phyloP scores from a whole-genome alignment of 2,888 invertebrate genomes.

The Drosophila neotestacea region DNA sequence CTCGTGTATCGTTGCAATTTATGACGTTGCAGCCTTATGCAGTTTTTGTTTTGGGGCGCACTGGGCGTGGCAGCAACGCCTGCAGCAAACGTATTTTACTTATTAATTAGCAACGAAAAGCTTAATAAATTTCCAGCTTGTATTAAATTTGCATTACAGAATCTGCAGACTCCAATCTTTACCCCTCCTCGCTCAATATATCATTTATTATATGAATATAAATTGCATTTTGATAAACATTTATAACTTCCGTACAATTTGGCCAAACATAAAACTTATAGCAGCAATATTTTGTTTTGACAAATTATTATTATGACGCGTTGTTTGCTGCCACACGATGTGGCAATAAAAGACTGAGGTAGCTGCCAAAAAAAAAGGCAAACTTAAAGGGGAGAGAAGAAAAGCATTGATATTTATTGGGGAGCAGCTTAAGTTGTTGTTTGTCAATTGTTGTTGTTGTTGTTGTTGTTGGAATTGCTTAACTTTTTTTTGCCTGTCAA shows the following conservation, averaged over 20 bases:
- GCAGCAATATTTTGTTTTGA: slow-evolving; percentile 62
- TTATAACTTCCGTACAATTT: slow-evolving; percentile 70
- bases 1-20: slow-evolving; percentile 56
- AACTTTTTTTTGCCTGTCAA: slow-evolving; percentile 46
- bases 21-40: slow-evolving; percentile 63
- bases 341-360: slow-evolving; percentile 45
- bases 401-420: slow-evolving; percentile 29
- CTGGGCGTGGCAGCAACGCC: slow-evolving; percentile 62
- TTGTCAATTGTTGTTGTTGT: slow-evolving; percentile 1
- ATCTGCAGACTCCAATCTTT: slow-evolving; percentile 6
- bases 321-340: slow-evolving; percentile 21
- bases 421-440: slow-evolving; percentile 5
- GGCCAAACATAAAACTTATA: slow-evolving; percentile 34
- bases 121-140: slow-evolving; percentile 64
- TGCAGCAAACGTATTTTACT: slow-evolving; percentile 63
- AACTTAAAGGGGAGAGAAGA: neutral
- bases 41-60: slow-evolving; percentile 31
- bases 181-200: slow-evolving; percentile 17
- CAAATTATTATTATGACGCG: slow-evolving; percentile 66
- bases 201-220: slow-evolving; percentile 54
- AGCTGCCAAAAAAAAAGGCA: slow-evolving; percentile 11
- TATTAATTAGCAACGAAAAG: slow-evolving; percentile 74
- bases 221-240: slow-evolving; percentile 73
- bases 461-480: slow-evolving; percentile 28
- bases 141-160: slow-evolving; percentile 66